Base-by-base conservation (phyloP, 2,797 vertebrate species). In the Sebastes elongatus region DNA sequence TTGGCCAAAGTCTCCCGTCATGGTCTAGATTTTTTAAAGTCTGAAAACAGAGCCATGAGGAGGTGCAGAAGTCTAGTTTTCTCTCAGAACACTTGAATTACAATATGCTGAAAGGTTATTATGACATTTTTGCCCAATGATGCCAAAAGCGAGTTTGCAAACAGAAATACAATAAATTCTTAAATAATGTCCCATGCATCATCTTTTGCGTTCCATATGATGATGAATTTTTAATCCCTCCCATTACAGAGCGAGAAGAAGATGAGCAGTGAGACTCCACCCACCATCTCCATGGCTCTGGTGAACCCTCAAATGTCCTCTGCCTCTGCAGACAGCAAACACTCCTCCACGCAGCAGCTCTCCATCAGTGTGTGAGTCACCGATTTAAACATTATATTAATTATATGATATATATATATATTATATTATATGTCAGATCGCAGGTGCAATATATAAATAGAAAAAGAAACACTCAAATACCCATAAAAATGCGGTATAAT, bases 281-380 rank as follows among this genome's bases (percentile, higher is more conserved):
- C 96, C 69, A 88, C 92, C 70, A 86, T 96, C 86, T 92, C 96
- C 30, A 96, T 96, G 96, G 95, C 95, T 73, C 91, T 96, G 80
- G 76, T 95, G 76, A 96, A 95, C 89, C 95, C 96, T 57, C 95
- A 95, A 72, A 79, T 92, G 82, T 82, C 89, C 56, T 88, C 94
- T 22, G 73, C 90, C 63, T 92, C 94, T 33, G 73, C 90, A 69
- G 96, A 96, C 49, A 74, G 91, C 90, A 96, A 91, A 83, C 94
- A 87, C 92, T 87, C 95, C 78, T 92, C 94, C 92, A 94, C 94
- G 4, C 96, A 97, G 89, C 96, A 96, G 86, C 95, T 97, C 57
- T 96, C 96, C 79, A 96, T 97, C 95, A 97, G 94, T 16, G 96
- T 97, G 96, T 97, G 86, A 96, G 96, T 96, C 88, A 91, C 65